Base-by-base conservation (phyloP, 2,113 vertebrate genomes). In the Pseudonaja textilis region DNA sequence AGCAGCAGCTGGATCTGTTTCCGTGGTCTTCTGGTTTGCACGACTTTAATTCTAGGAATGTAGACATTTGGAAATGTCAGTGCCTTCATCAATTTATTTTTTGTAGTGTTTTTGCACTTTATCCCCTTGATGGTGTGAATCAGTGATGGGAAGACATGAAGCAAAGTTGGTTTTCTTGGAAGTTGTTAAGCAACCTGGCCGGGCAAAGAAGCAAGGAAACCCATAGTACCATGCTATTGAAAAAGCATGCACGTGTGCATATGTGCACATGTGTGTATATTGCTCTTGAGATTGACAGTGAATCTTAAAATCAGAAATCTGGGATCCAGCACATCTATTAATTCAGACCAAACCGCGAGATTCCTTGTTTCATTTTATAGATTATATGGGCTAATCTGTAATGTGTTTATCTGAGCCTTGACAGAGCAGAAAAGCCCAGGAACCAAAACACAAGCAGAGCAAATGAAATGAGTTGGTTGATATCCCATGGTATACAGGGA, bases 61-160 rank as follows among this genome's bases (percentile, higher is more conserved):
- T 34, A 89, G 92, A 85, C 92, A 89, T 86, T 59, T 90, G 69
- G 55, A 89, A 89, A 89, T 90, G 92, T 90, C 54, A 90, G 69
- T 39, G 69, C 45, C 88, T 89, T 90, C 54, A 39, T 52, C 88
- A 57, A 93, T 90, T 50, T 59, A 81, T 59, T 57, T 56, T 50
- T 85, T 86, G 42, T 59, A 20, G 50, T 20, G 52, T 47, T 56
- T 89, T 54, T 89, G 87, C 57, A 89, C 69, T 93, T 74, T 39
- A 85, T 86, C 12, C 22, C 26, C 54, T 85, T 85, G 88, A 59
- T 14, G n/a, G 42, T 86, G 74, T 85, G 88, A 50, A 86, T 26
- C 29, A 2, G 18, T 85, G 55, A 52, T 23, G 12, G 12, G 11
- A 89, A 93, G 85, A 57, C 10, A 3, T 34, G 54, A 85, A 52